Evolutionary conservation across 1,140 invertebrate species (phyloP).

Genomic region (Olivierus martensii): DNA sequence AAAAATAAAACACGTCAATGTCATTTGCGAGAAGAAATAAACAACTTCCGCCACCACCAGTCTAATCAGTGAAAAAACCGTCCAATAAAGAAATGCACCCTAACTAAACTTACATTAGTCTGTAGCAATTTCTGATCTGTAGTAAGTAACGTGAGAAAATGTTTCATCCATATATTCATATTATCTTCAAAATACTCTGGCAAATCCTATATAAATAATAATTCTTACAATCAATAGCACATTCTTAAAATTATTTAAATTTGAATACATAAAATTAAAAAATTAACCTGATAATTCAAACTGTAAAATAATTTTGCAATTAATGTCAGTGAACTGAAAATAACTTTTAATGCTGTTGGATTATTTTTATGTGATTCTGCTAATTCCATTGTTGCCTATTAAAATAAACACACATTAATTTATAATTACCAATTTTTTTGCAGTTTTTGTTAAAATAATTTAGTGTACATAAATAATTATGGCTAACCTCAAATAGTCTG

Average conservation of each 20-base stretch:
- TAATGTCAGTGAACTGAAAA: slow-evolving; percentile 75
- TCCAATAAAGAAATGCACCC: not conserved
- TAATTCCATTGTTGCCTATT: slow-evolving; percentile 73
- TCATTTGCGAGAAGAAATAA: no score
- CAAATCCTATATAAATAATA: slow-evolving; percentile 51
- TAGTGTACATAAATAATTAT: not conserved
- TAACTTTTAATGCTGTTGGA: slow-evolving; percentile 61
- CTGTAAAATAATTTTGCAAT: slow-evolving; percentile 96
- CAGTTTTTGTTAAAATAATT: not conserved
- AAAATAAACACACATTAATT: not conserved
- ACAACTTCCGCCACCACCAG: no score
- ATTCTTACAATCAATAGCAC: slow-evolving; percentile 2
- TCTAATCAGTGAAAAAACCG: not conserved
- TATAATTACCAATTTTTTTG: not conserved
- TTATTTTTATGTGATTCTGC: slow-evolving; percentile 62
- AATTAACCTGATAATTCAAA: slow-evolving; percentile 70
- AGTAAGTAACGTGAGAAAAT: slow-evolving; percentile 67
- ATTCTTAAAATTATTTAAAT: not conserved
- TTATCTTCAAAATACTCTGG: slow-evolving; percentile 98
- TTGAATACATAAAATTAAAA: slow-evolving; percentile 1
- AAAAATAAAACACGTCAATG: no score
- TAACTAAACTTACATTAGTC: slow-evolving; percentile 41
- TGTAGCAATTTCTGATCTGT: slow-evolving; percentile 46
- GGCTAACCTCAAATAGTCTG: slow-evolving; percentile 66
- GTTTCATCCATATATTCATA: slow-evolving; percentile 84